Conservation (phyloP, 2,113 vertebrate genomes). For the Cichladusa arquata region DNA sequence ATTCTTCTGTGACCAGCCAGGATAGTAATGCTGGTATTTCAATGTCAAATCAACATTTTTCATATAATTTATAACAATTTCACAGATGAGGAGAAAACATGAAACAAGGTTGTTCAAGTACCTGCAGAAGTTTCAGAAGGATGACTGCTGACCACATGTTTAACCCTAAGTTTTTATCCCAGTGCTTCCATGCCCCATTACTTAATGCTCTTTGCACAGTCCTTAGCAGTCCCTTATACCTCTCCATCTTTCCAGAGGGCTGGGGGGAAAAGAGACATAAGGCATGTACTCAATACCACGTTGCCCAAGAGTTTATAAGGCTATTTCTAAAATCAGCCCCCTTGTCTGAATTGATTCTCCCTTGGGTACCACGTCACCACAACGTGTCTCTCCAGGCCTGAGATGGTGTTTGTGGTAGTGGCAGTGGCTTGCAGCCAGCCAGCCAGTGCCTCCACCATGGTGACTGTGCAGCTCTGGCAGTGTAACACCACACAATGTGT, state of each 20-base stretch:
- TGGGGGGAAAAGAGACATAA: fast-evolving
- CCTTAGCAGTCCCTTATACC: neutral
- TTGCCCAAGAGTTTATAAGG: neutral
- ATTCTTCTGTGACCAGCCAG: neutral
- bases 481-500: fast-evolving
- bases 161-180: neutral
- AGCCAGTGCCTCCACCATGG: fast-evolving
- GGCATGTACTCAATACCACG: fast-evolving
- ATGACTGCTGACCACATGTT: neutral
- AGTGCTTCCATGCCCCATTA: neutral
- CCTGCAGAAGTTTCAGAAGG: neutral
- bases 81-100: neutral
- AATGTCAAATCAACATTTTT: neutral
- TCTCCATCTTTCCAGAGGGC: neutral
- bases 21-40: neutral
- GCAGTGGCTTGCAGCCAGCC: neutral
- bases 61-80: neutral
- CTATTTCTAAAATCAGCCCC: neutral
- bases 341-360: neutral
- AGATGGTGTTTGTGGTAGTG: neutral
- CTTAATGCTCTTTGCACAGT: too few species aligned
- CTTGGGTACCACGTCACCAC: neutral
- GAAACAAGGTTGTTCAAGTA: neutral
- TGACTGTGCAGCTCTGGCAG: neutral
- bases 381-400: neutral